These are phyloP conservation scores for Seira sanloemensis DNA, from an alignment of 2,888 invertebrate genomes.

Conservation along the genomic window DNA sequence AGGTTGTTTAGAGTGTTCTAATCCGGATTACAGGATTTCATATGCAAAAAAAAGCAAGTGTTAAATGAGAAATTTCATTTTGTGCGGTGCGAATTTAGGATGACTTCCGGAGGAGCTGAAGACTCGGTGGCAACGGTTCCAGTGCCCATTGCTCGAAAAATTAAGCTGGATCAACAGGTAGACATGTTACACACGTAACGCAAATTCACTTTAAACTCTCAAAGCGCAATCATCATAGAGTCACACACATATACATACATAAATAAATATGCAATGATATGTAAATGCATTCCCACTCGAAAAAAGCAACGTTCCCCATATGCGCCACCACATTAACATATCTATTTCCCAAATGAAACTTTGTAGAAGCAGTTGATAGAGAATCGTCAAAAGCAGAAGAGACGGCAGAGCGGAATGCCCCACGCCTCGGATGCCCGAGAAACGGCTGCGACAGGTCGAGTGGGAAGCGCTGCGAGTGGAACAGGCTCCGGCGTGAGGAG, in stretches of 20 bases:
- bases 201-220: no score
- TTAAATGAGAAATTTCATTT: no score
- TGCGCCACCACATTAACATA: neutral
- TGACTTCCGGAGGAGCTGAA: constrained; percentile 72
- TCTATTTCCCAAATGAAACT: constrained; percentile 9
- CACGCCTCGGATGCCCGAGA: constrained; percentile 73
- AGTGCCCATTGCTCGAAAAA: constrained; percentile 73
- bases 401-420: constrained; percentile 73
- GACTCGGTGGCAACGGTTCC: constrained; percentile 72
- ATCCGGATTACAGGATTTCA: no score
- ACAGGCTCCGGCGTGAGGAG: constrained; percentile 59
- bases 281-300: constrained; percentile 3
- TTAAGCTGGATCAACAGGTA: constrained; percentile 74
- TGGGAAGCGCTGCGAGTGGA: constrained; percentile 60
- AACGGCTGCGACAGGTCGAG: constrained; percentile 55
- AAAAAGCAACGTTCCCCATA: neutral
- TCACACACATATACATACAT: neutral
- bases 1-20: no score
- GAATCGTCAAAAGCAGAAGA: constrained; percentile 73
- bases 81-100: constrained; percentile 53
- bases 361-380: constrained; percentile 73
- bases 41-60: no score
- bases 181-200: no score
- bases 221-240: no score
- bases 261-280: neutral